A percentile compares a stretch with the other conserved stretches of the same genome.
phyloP scores from a whole-genome alignment of 30 jellyfish, hydroid and myxozoan genomes.

The Nemopilema nomurai region DNA sequence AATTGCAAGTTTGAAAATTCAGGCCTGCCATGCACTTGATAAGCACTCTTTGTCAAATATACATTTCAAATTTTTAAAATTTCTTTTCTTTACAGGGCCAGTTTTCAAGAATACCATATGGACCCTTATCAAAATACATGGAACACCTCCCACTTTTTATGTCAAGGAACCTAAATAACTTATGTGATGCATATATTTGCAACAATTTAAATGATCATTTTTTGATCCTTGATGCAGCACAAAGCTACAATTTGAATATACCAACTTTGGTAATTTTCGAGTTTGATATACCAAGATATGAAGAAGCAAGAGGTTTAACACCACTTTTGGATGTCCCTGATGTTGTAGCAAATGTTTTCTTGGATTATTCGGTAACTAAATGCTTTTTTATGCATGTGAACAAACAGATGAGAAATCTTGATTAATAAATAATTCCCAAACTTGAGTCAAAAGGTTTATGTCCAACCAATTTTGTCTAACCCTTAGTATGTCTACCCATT shows the following conservation, averaged over 20 bases:
- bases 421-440: background rate
- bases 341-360: slow-evolving; percentile 16
- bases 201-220: background rate
- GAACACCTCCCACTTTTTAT: background rate
- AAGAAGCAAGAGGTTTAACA: slow-evolving; percentile 9
- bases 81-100: background rate
- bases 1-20: background rate
- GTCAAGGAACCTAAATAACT: slow-evolving; percentile 5
- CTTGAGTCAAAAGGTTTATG: background rate
- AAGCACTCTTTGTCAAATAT: background rate
- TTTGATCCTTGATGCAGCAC: background rate
- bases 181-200: slow-evolving; percentile 6
- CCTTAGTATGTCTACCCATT: background rate
- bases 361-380: slow-evolving; percentile 20
- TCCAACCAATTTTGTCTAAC: background rate
- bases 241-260: background rate
- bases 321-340: slow-evolving; percentile 20
- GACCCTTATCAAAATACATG: slow-evolving; percentile 23
- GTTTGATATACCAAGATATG: slow-evolving; percentile 29
- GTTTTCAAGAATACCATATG: slow-evolving; percentile 20
- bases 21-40: background rate
- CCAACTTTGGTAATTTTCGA: slow-evolving; percentile 14
- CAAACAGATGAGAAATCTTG: background rate
- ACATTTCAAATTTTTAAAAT: background rate
- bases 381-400: background rate